Evolutionary conservation across 1,140 invertebrate species (phyloP).

Genomic region (Leptonema lineaticorne): DNA sequence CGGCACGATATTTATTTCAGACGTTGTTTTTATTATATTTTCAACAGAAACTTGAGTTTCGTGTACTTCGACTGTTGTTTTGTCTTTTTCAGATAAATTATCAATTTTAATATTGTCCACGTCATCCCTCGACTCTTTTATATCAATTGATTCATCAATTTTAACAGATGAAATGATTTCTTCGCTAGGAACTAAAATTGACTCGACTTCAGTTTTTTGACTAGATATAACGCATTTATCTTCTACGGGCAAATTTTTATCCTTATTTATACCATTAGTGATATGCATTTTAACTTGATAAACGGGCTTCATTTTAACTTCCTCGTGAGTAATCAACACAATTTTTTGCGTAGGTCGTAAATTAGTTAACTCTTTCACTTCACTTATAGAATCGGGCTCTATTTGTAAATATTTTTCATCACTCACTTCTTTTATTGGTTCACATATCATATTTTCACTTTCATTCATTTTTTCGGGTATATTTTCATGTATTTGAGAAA

Average conservation of each 20-base stretch:
- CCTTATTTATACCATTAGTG: neutral
- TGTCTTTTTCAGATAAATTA: neutral
- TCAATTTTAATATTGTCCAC: neutral
- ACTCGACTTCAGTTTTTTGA: neutral
- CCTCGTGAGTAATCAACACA: slow-evolving; percentile 67
- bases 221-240: neutral
- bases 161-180: neutral
- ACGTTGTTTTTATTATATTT: neutral
- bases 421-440: slow-evolving; percentile 40
- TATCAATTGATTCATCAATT: neutral
- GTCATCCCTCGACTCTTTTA: too few relatives aligned
- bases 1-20: neutral
- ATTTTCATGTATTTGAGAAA: neutral
- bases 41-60: neutral
- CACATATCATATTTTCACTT: neutral
- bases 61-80: neutral
- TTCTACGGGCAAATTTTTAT: neutral
- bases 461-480: neutral
- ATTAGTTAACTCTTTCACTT: slow-evolving; percentile 27
- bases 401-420: too few relatives aligned
- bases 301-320: slow-evolving; percentile 64
- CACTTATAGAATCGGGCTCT: slow-evolving; percentile 47
- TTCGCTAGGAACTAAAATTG: neutral
- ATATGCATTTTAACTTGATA: slow-evolving; percentile 63
- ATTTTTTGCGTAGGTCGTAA: slow-evolving; percentile 59